Evolutionary conservation across 2,113 vertebrate genomes (phyloP).

Genomic region (Perca fluviatilis): DNA sequence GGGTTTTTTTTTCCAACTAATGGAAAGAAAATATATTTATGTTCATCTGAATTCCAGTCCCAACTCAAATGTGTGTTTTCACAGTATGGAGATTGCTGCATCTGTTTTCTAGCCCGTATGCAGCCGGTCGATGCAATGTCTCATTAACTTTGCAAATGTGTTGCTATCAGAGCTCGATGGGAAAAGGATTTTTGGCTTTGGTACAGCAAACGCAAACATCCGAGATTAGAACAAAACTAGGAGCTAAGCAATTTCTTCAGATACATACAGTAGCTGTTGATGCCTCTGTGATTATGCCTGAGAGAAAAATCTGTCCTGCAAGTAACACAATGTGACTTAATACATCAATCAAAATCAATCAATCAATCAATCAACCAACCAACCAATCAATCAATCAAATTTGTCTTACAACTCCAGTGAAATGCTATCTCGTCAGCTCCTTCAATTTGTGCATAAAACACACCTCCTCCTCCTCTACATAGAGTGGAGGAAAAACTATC

Average conservation of each 20-base stretch:
- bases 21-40: constrained; percentile 47
- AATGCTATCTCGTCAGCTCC: no score
- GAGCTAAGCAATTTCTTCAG: neutral
- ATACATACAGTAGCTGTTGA: neutral
- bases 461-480: no score
- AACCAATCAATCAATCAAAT: no score
- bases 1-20: constrained; percentile 58
- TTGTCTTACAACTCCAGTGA: no score
- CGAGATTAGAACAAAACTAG: neutral
- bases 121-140: constrained; percentile 39
- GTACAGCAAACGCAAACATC: constrained; percentile 5
- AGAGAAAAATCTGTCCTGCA: neutral
- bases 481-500: neutral
- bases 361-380: no score
- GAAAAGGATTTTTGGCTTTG: constrained; percentile 11
- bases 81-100: neutral
- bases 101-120: constrained; percentile 17
- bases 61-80: constrained; percentile 25
- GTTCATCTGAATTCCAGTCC: constrained; percentile 25
- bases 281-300: neutral
- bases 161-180: constrained; percentile 11
- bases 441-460: no score
- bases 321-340: constrained; percentile 9
- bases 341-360: no score
- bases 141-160: constrained; percentile 58